Conservation (phyloP, 2,888 invertebrate species). For the Tinea trinotella region DNA sequence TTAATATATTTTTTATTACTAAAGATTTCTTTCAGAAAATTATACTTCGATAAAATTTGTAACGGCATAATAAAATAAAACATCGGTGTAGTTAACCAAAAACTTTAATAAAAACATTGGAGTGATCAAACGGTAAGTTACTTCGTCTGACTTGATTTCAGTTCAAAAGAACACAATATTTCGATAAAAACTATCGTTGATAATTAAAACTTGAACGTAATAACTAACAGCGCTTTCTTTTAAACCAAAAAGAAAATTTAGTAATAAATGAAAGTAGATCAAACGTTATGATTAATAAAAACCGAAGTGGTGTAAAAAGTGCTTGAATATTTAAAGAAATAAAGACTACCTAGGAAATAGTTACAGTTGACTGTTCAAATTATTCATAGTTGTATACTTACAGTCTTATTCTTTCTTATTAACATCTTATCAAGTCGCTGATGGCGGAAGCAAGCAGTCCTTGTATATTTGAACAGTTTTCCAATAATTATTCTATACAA, state of each 20-base stretch:
- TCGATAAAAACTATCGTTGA: constrained; percentile 59
- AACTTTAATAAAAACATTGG: constrained; percentile 58
- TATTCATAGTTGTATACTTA: constrained; percentile 50
- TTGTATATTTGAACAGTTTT: constrained; percentile 64
- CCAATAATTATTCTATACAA: constrained; percentile 58
- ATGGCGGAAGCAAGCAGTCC: constrained; percentile 55
- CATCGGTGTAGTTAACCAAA: constrained; percentile 27
- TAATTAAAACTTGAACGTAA: constrained; percentile 46
- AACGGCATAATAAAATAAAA: constrained; percentile 12
- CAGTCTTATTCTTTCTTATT: constrained; percentile 46
- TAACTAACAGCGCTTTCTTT: constrained; percentile 42
- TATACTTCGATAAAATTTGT: neutral
- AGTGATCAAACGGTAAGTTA: constrained; percentile 44
- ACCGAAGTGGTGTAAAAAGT: constrained; percentile 23
- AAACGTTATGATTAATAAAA: constrained; percentile 6
- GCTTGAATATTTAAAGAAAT: constrained; percentile 66
- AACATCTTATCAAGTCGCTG: constrained; percentile 38
- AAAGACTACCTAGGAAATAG: constrained; percentile 63
- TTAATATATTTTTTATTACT: neutral
- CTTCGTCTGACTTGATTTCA: constrained; percentile 47
- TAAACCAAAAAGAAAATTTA: neutral
- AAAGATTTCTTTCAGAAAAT: neutral
- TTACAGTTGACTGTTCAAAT: constrained; percentile 67
- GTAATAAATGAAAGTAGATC: constrained; percentile 11
- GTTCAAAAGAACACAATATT: constrained; percentile 60